Evolutionary conservation across 2,113 vertebrate genomes (phyloP).

Genomic region (Odobenus rosmarus): DNA sequence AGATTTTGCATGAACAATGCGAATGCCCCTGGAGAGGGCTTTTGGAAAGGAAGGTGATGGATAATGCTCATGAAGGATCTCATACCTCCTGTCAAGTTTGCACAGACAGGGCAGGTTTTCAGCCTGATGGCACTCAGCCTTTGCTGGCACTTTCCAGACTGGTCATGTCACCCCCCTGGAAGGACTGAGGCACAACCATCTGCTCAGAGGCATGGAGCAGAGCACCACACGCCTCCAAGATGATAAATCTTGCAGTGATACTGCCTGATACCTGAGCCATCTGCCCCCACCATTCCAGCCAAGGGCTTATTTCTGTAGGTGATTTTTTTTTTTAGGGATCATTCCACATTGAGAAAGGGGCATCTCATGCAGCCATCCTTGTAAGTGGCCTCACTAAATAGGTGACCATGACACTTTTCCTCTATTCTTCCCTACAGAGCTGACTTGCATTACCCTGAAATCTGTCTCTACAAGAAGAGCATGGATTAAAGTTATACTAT

Average conservation of each 20-base stretch:
- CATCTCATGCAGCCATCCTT: rapidly evolving
- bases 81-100: background rate
- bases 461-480: background rate
- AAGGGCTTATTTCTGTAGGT: rapidly evolving
- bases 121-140: rapidly evolving
- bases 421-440: rapidly evolving
- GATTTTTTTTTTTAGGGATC: background rate
- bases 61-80: background rate
- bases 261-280: background rate
- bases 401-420: rapidly evolving
- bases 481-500: background rate
- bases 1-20: rapidly evolving
- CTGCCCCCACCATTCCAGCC: rapidly evolving
- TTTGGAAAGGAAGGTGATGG: background rate
- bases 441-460: background rate
- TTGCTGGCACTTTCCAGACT: background rate
- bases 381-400: rapidly evolving
- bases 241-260: background rate
- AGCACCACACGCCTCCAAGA: background rate
- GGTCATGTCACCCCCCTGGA: background rate
- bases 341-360: rapidly evolving
- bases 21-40: rapidly evolving
- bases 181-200: background rate
- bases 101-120: background rate
- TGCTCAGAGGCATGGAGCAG: background rate